Percentiles rank a stretch among this genome's conserved stretches.
Conservation (phyloP, 2,113 vertebrate species). For the Pterocles orientalis region DNA sequence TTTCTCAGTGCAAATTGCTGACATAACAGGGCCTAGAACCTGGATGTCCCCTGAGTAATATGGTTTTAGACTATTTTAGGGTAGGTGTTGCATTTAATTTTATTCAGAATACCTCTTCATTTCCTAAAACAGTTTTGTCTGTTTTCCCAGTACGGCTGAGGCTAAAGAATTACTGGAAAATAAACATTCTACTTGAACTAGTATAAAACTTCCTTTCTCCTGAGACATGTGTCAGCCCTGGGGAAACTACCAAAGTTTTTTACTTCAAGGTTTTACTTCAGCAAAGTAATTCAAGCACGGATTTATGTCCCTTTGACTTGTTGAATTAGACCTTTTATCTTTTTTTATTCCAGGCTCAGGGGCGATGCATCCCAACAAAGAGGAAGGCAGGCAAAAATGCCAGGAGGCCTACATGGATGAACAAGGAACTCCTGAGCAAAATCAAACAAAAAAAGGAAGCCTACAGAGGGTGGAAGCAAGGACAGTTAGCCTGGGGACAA, state of each 20-base stretch:
- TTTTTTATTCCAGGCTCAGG: too few species aligned
- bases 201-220: background rate
- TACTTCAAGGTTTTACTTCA: background rate
- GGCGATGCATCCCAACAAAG: too few species aligned
- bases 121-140: background rate
- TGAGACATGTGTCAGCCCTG: background rate
- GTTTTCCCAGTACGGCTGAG: background rate
- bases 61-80: background rate
- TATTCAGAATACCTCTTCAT: background rate
- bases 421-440: too few species aligned
- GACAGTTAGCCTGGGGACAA: too few species aligned
- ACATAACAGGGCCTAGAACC: background rate
- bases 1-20: rapidly evolving
- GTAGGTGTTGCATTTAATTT: background rate
- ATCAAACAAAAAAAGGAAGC: too few species aligned
- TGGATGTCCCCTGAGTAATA: background rate
- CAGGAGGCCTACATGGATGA: too few species aligned
- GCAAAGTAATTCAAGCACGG: background rate
- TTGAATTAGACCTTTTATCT: background rate
- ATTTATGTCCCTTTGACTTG: background rate
- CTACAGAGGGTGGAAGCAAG: too few species aligned
- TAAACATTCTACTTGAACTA: background rate
- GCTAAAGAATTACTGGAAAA: background rate
- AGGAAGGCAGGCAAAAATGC: too few species aligned
- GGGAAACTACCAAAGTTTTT: background rate